These are phyloP conservation scores for Anastrepha obliqua DNA, from an alignment of 1,140 invertebrate species.

Conservation along the genomic window DNA sequence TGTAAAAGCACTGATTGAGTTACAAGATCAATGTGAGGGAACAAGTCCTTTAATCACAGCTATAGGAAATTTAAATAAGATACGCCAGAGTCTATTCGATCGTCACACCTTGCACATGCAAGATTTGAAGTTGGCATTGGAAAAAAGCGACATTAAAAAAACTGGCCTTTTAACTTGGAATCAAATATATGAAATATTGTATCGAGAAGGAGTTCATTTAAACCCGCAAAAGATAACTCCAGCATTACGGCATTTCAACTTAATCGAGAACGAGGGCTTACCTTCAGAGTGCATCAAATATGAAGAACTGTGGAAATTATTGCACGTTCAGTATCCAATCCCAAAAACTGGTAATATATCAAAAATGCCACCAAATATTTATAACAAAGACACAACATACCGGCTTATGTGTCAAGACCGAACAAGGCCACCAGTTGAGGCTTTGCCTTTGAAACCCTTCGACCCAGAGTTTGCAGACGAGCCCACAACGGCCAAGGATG, in stretches of 20 bases:
- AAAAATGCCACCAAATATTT: conserved; percentile 44
- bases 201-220: conserved; percentile 57
- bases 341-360: conserved; percentile 61
- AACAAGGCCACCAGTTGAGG: conserved; percentile 55
- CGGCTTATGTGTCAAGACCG: conserved; percentile 63
- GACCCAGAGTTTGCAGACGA: neutral
- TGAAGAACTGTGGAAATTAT: conserved; percentile 60
- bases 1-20: conserved; percentile 62
- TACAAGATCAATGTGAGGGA: conserved; percentile 56
- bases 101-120: conserved; percentile 61
- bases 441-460: neutral
- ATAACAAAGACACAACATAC: conserved; percentile 64
- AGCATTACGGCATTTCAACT: conserved; percentile 58
- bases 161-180: conserved; percentile 58
- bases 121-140: conserved; percentile 59
- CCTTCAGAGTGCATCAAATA: conserved; percentile 62
- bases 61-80: conserved; percentile 61
- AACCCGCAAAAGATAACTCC: conserved; percentile 61
- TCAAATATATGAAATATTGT: conserved; percentile 61
- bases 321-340: conserved; percentile 62
- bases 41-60: conserved; percentile 58
- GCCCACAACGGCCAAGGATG: conserved; percentile 58
- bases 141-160: conserved; percentile 60
- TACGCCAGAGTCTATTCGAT: conserved; percentile 61
- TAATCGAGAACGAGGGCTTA: conserved; percentile 62